Conservation (phyloP, 2,113 vertebrate species). For the Ceuthmochares aereus region DNA sequence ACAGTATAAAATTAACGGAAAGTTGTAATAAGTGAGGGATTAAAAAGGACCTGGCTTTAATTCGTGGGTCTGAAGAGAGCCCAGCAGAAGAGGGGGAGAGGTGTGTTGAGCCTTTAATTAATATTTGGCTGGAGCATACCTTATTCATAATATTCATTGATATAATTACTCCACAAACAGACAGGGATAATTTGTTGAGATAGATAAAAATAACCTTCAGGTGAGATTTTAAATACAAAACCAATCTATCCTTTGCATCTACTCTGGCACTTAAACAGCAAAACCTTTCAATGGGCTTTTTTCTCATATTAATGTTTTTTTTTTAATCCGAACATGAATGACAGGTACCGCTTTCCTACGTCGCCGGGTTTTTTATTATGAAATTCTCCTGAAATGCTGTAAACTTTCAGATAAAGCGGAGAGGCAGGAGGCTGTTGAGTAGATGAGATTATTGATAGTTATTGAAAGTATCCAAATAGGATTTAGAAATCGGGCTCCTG, state of each 20-base stretch:
- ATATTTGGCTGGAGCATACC: conserved; percentile 62
- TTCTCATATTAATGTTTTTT: conserved; percentile 69
- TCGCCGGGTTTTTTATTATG: conserved; percentile 72
- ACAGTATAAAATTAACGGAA: conserved; percentile 60
- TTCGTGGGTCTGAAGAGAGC: conserved; percentile 52
- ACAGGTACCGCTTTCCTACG: conserved; percentile 78
- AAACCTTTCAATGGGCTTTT: conserved; percentile 56
- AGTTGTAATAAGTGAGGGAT: conserved; percentile 68
- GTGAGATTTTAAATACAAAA: conserved; percentile 71
- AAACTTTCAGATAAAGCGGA: conserved; percentile 89
- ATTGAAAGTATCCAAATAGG: conserved; percentile 87
- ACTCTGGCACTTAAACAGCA: conserved; percentile 59
- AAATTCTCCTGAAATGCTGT: conserved; percentile 82
- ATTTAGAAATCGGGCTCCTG: conserved; percentile 89
- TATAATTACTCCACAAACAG: conserved; percentile 70
- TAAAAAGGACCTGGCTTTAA: conserved; percentile 61
- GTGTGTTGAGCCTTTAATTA: conserved; percentile 64
- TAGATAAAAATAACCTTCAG: conserved; percentile 74
- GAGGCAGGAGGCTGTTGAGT: conserved; percentile 82
- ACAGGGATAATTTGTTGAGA: conserved; percentile 71
- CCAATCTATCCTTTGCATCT: conserved; percentile 61
- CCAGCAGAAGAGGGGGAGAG: conserved; percentile 28
- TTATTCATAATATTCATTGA: conserved; percentile 57
- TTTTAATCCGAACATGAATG: conserved; percentile 79
- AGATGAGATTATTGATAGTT: conserved; percentile 86